Evolutionary conservation across 2,888 invertebrate genomes (phyloP), one percentile per base, ranked within the genome.

Genomic region (Megalurothrips usitatus): DNA sequence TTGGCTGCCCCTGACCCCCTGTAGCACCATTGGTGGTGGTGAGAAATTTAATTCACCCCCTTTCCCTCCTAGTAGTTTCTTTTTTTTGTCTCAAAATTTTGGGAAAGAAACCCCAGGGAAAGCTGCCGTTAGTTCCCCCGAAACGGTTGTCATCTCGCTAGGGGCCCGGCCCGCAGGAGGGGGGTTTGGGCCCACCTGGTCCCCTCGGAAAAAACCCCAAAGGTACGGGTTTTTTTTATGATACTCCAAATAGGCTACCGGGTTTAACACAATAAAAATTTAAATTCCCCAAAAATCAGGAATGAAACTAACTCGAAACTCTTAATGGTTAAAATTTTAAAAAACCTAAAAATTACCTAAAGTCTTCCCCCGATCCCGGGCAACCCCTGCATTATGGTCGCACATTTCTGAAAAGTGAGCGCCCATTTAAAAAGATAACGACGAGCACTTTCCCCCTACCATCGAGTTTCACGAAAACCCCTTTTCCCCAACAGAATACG

Each of bases 341-440:
- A n/a, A 17, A 75, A 79, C n/a, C 49, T 52, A 1, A 79, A 81
- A 49, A 87, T 86, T 86, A 91, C 90, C 84, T 90, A 89, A 81
- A 87, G 86, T 84, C 92, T n/a, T 89, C 48, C 91, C 90, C 81
- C 90, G 88, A 80, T 91, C 90, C 81, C 90, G 88, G 0, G 97
- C 96, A 0, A 98, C 92, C 28, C 87, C 87, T 0, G 96, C 94
- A 89, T 98, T 98, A 86, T 96, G 94, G 82, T 93, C 93, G 85
- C 98, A 98, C 79, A 98, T 90, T 84, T 95, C 95, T 75, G 92
- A n/a, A 91, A 81, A 97, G 89, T 82, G 92, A 89, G 85, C 90
- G 91, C 1, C 96, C 97, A 68, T 89, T 90, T 80, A n/a, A 98
- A 88, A 82, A 92, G 87, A 87, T 98, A 97, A 83, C 91, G 89